A percentile compares a stretch with the other conserved stretches of the same genome.
Conservation (phyloP, 1,140 invertebrate genomes). For the Galleria mellonella region DNA sequence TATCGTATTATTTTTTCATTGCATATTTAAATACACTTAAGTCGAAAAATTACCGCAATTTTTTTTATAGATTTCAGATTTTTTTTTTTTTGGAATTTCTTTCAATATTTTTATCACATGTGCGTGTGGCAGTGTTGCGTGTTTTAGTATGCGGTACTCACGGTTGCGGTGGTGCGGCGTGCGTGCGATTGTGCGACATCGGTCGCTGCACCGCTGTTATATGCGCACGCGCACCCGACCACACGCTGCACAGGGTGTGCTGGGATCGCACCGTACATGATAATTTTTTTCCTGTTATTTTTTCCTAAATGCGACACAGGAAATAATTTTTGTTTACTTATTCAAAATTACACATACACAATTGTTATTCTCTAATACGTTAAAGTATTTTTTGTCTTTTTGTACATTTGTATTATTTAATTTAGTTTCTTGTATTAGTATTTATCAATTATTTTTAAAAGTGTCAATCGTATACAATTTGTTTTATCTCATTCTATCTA, state of each 20-base stretch:
- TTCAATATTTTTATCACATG: background rate
- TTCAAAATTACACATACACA: no score
- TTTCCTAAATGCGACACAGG: background rate
- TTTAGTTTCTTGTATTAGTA: background rate
- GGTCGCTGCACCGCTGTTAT: conserved; percentile 33
- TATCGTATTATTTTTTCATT: no score
- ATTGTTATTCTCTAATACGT: no score
- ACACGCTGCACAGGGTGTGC: conserved; percentile 36
- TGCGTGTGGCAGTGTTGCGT: conserved; percentile 1
- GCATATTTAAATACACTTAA: no score
- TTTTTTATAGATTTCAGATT: no score
- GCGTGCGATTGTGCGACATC: conserved; percentile 39
- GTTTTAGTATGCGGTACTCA: conserved; percentile 29
- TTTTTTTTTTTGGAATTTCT: no score
- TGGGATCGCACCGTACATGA: background rate
- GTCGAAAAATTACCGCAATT: no score
- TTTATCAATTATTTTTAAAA: background rate
- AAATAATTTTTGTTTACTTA: background rate
- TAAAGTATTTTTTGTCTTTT: no score
- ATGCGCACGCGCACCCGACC: conserved; percentile 40
- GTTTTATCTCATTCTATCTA: no score
- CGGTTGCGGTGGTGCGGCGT: conserved; percentile 32
- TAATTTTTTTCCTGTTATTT: background rate
- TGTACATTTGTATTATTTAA: background rate
- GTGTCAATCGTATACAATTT: no score